These are phyloP conservation scores for Manacus vitellinus DNA, from an alignment of 2,113 vertebrate species.

Conservation along the genomic window DNA sequence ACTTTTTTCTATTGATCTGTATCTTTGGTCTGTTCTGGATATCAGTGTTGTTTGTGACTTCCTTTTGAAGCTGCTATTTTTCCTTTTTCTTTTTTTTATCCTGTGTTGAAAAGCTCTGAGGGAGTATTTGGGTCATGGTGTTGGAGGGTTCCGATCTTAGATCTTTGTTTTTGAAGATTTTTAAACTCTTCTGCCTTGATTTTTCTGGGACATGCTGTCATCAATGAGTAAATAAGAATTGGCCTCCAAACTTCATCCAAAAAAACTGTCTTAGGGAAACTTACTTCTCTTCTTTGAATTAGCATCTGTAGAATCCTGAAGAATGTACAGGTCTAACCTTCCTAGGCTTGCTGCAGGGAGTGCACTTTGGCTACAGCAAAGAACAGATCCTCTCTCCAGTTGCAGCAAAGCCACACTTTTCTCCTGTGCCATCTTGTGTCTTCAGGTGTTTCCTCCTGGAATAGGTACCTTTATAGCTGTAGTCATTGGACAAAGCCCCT, in stretches of 20 bases:
- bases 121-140: not conserved
- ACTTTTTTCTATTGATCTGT: not conserved
- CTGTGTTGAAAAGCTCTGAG: not conserved
- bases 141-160: not conserved
- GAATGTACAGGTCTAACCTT: not conserved
- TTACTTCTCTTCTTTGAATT: not conserved
- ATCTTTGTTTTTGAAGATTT: not conserved
- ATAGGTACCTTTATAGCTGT: not conserved
- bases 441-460: not conserved
- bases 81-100: not conserved
- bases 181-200: not conserved
- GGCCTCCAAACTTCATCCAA: not conserved
- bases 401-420: not conserved
- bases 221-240: not conserved
- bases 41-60: not conserved
- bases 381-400: not conserved
- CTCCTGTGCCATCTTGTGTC: not conserved
- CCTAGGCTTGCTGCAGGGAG: not conserved
- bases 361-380: fast-evolving
- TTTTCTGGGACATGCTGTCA: not conserved
- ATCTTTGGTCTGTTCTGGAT: conserved; percentile 3
- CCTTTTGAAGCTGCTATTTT: conserved; percentile 12
- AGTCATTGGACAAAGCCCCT: not conserved
- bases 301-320: not conserved
- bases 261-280: not conserved